phyloP scores from a whole-genome alignment of 2,113 vertebrate genomes.

The Cochlearius cochlearius region DNA sequence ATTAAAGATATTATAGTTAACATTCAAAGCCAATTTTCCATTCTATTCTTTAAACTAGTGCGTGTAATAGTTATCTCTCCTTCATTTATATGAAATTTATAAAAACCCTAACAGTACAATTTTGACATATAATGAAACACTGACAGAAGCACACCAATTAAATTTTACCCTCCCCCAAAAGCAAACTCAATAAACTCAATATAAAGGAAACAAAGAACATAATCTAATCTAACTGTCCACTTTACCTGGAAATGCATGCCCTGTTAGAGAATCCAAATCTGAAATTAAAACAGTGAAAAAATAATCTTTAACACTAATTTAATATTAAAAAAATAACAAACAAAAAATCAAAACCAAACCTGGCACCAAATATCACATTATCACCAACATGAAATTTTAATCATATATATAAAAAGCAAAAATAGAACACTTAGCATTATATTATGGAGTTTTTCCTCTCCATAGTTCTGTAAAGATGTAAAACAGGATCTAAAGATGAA shows the following conservation, averaged over 20 bases:
- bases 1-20: not conserved
- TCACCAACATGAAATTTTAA: not conserved
- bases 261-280: slow-evolving; percentile 75
- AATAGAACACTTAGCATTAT: not conserved
- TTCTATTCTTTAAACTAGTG: not conserved
- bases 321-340: not conserved
- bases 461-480: not conserved
- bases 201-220: slow-evolving; percentile 13
- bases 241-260: slow-evolving; percentile 72
- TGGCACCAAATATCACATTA: not conserved
- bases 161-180: not conserved
- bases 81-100: not conserved
- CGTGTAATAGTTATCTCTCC: not conserved
- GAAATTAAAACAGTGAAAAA: slow-evolving; percentile 68
- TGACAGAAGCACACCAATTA: not conserved
- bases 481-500: not conserved
- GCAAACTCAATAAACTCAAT: not conserved
- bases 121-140: not conserved
- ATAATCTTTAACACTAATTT: slow-evolving; percentile 49
- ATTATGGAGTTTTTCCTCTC: not conserved
- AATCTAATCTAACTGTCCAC: slow-evolving; percentile 57
- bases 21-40: not conserved
- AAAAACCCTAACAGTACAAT: not conserved
- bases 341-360: not conserved
- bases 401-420: not conserved